Evolutionary conservation across 1,140 invertebrate species (phyloP).

Genomic region (Stegodyphus dumicola): DNA sequence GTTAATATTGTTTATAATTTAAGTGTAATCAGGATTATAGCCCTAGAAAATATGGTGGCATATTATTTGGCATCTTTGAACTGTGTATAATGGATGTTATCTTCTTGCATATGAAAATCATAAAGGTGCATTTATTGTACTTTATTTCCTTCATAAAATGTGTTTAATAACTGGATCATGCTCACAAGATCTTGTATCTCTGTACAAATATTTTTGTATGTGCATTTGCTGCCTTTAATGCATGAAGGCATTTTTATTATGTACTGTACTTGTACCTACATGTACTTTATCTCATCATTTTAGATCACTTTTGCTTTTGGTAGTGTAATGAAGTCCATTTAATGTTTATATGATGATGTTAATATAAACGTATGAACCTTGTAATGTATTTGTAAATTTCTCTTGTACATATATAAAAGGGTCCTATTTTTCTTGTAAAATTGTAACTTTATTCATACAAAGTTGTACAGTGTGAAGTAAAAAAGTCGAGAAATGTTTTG

Average conservation of each 20-base stretch:
- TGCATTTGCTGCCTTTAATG: conserved; percentile 60
- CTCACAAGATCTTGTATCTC: conserved; percentile 61
- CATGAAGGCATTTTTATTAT: conserved; percentile 60
- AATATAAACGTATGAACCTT: conserved; percentile 50
- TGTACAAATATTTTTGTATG: conserved; percentile 62
- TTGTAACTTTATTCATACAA: conserved; percentile 48
- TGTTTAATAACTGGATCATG: conserved; percentile 55
- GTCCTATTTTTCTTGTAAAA: conserved; percentile 62
- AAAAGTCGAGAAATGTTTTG: conserved; percentile 38
- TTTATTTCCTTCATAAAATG: conserved; percentile 57
- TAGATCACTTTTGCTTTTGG: conserved; percentile 35
- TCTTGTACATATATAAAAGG: conserved; percentile 60
- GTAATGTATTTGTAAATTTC: conserved; percentile 59
- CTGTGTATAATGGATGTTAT: conserved; percentile 28
- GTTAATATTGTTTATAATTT: too few relatives aligned
- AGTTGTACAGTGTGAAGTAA: conserved; percentile 53
- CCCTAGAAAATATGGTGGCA: too few relatives aligned
- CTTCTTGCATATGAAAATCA: conserved; percentile 53
- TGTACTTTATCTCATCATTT: conserved; percentile 53
- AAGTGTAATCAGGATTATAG: too few relatives aligned
- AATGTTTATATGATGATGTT: conserved; percentile 62
- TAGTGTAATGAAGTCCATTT: conserved; percentile 58
- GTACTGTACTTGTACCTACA: conserved; percentile 46
- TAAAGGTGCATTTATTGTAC: conserved; percentile 60
- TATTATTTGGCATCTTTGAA: neutral